Conservation (phyloP, 2,797 vertebrate genomes). For the Anniella stebbinsi region DNA sequence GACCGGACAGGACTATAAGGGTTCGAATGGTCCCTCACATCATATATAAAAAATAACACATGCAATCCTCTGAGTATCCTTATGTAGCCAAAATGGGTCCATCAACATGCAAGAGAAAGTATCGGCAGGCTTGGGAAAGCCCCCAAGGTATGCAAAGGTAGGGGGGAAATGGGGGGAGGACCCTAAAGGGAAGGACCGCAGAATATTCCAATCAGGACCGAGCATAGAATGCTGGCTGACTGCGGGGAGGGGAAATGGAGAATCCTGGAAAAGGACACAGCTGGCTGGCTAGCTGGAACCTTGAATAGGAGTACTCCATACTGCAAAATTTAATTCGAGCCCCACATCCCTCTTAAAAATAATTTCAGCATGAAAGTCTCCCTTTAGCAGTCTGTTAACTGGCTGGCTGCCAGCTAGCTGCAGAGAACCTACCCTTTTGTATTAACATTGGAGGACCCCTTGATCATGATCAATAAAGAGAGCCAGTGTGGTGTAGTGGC, state of each 20-base stretch:
- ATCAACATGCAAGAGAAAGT: no score
- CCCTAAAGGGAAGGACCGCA: no score
- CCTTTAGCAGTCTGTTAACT: constrained; percentile 42
- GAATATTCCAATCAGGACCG: neutral
- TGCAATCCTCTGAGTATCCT: no score
- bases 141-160: no score
- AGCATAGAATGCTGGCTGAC: neutral
- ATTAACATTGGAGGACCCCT: constrained; percentile 62
- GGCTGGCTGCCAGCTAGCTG: constrained; percentile 67
- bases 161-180: no score
- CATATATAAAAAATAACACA: no score
- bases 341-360: constrained; percentile 54
- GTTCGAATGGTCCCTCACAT: no score
- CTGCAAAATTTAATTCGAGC: neutral
- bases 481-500: no score
- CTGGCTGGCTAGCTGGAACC: neutral
- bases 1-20: no score
- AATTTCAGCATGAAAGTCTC: constrained; percentile 49
- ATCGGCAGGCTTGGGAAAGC: no score
- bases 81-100: no score
- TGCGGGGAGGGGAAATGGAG: no score
- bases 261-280: neutral
- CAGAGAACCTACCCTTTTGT: constrained; percentile 49
- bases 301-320: neutral
- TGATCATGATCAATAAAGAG: constrained; percentile 65